Evolutionary conservation across 2,113 vertebrate species (phyloP), one percentile per base, ranked within the genome.

Genomic region (Corythoichthys haematopterus): DNA sequence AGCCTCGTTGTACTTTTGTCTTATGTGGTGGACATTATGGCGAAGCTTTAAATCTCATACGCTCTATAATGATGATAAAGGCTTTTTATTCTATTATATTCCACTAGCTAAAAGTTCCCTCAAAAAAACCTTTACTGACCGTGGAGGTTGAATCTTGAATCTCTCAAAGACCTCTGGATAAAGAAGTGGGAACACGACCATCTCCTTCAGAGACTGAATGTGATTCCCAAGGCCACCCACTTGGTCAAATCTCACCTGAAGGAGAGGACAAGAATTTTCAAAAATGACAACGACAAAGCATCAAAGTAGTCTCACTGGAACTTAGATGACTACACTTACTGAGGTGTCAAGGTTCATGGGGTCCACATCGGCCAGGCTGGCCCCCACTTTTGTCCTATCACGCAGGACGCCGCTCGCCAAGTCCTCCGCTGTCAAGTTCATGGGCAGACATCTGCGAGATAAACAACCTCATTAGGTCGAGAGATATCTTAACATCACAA

Each of bases 91-190:
- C 20, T 28, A 28, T 28, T 28, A 28, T 28, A 28, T 28, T 28
- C 20, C 20, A 28, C 20, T 28, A 28, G 20, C 20, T 28, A 28
- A 28, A 28, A 43, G 40, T 6, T 43, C 0, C 1, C 16, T 3
- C n/a, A 65, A 10, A 43, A 36, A 33, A 10, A n/a, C 7, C 3
- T 51, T 13, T 13, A 52, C 77, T 79, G 89, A 99, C 97, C 97
- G 95, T 72, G 97, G 97, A 78, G 97, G 97, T 70, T 98, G 97
- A 82, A 99, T 99, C 92, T 96, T 98, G 87, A 98, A 99, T 87
- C 92, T 97, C 87, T 99, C 96, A 92, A 99, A 98, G 80, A 99
- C 90, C 88, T 98, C 97, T 20, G 97, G 96, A 77, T 98, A 99
- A 53, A 99, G 88, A 81, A 99, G 92, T 64, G 97, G 97, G 85